These are phyloP conservation scores for Ascidia mentula DNA, from an alignment of 23 tunicate genomes.

Conservation along the genomic window DNA sequence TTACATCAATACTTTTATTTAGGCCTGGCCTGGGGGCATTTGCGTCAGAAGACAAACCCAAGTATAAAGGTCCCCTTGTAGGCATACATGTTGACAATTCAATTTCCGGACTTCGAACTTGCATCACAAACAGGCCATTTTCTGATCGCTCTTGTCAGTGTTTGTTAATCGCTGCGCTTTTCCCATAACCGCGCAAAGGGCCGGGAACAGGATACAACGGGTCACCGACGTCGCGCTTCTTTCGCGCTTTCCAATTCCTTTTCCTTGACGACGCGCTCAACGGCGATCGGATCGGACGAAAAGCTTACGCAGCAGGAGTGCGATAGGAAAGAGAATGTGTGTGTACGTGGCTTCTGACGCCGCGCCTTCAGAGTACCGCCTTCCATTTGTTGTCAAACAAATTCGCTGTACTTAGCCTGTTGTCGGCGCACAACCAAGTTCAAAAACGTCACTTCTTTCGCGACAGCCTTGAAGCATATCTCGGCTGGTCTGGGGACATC, in stretches of 20 bases:
- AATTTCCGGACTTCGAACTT: neutral
- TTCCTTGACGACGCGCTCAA: neutral
- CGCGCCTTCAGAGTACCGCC: too few relatives aligned
- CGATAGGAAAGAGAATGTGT: neutral
- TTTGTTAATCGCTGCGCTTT: neutral
- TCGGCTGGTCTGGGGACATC: neutral
- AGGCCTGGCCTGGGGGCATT: too few relatives aligned
- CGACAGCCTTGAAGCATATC: neutral
- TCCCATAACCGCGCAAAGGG: neutral
- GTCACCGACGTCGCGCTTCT: neutral
- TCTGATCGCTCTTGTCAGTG: neutral
- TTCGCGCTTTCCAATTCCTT: slow-evolving; percentile 3
- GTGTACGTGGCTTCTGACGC: neutral
- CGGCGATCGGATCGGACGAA: neutral
- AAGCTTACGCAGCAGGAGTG: neutral
- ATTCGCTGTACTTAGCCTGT: neutral
- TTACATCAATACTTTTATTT: too few relatives aligned
- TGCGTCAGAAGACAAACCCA: too few relatives aligned
- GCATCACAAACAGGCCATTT: neutral
- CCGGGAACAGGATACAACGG: slow-evolving; percentile 6
- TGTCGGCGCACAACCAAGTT: slow-evolving; percentile 2
- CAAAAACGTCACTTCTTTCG: neutral
- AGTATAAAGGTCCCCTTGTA: too few relatives aligned
- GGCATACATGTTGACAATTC: neutral
- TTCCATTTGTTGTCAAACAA: slow-evolving; percentile 10